These are phyloP conservation scores for Cyclophora albipunctata DNA, from an alignment of 2,888 invertebrate species.

Conservation along the genomic window DNA sequence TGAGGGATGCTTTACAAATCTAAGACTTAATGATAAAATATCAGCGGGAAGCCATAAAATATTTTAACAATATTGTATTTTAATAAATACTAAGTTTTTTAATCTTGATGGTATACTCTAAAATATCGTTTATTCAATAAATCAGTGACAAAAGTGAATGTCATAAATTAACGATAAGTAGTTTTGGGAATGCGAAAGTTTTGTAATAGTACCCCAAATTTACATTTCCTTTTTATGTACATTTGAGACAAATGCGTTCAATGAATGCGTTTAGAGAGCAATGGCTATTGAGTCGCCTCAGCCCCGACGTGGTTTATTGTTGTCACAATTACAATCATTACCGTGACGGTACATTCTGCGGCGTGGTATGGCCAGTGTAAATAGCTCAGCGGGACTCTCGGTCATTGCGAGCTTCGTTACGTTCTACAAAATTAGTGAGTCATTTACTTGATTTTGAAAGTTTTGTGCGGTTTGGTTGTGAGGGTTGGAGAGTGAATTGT, in stretches of 20 bases:
- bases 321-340: conserved; percentile 17
- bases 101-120: too few relatives aligned
- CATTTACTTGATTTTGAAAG: conserved; percentile 17
- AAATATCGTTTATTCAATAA: too few relatives aligned
- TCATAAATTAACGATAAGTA: too few relatives aligned
- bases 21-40: conserved; percentile 63
- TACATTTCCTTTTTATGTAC: too few relatives aligned
- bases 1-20: conserved; percentile 49
- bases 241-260: too few relatives aligned
- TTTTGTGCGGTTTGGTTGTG: conserved; percentile 16
- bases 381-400: conserved; percentile 45
- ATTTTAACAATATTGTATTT: conserved; percentile 64
- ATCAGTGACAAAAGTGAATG: too few relatives aligned
- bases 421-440: conserved; percentile 14
- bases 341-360: conserved; percentile 24
- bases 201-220: too few relatives aligned
- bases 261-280: conserved; percentile 4
- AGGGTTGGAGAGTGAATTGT: conserved; percentile 8
- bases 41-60: conserved; percentile 63
- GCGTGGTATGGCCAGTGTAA: conserved; percentile 18
- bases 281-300: not conserved
- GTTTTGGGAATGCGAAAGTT: too few relatives aligned
- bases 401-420: conserved; percentile 28
- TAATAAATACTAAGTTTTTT: conserved; percentile 19
- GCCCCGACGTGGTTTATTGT: conserved; percentile 4